A percentile compares a stretch with the other conserved stretches of the same genome.
Evolutionary conservation across 1,140 invertebrate genomes (phyloP).

Genomic region (Ditylenchus dipsaci): DNA sequence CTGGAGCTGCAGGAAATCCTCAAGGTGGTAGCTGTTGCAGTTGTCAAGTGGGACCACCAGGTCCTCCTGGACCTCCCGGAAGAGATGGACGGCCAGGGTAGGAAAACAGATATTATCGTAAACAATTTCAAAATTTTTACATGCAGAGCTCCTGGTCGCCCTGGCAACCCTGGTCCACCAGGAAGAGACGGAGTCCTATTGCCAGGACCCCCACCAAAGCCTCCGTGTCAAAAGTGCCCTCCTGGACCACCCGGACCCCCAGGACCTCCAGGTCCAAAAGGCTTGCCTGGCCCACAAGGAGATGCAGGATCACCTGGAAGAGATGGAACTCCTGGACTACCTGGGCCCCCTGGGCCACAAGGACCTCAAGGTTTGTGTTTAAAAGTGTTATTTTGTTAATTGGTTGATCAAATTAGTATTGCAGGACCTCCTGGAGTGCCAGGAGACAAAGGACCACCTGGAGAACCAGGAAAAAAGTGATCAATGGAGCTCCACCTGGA

Average conservation of each 20-base stretch:
- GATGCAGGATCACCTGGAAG: conserved; percentile 50
- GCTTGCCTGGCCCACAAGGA: conserved; percentile 53
- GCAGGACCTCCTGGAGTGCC: conserved; percentile 45
- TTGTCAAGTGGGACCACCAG: conserved; percentile 42
- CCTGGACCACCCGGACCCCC: conserved; percentile 36
- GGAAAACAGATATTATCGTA: neutral
- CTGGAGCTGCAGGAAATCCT: conserved; percentile 35
- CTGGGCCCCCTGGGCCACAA: conserved; percentile 51
- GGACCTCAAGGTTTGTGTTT: conserved; percentile 45
- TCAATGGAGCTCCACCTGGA: conserved; percentile 56
- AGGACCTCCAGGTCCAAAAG: conserved; percentile 51
- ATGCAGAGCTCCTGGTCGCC: conserved; percentile 49
- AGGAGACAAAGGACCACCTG: conserved; percentile 56
- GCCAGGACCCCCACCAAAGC: conserved; percentile 57
- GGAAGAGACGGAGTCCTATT: conserved; percentile 53
- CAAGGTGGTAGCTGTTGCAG: conserved; percentile 51
- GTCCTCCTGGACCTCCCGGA: conserved; percentile 56
- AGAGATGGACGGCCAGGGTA: conserved; percentile 52
- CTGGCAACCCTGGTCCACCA: conserved; percentile 56
- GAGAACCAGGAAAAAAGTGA: conserved; percentile 43
- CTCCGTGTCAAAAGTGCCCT: conserved; percentile 56
- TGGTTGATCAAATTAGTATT: neutral
- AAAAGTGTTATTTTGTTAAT: neutral
- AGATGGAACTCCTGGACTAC: conserved; percentile 51
- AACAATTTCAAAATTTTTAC: neutral